Evolutionary conservation across 2,113 vertebrate genomes (phyloP).

Genomic region (Smithornis capensis): DNA sequence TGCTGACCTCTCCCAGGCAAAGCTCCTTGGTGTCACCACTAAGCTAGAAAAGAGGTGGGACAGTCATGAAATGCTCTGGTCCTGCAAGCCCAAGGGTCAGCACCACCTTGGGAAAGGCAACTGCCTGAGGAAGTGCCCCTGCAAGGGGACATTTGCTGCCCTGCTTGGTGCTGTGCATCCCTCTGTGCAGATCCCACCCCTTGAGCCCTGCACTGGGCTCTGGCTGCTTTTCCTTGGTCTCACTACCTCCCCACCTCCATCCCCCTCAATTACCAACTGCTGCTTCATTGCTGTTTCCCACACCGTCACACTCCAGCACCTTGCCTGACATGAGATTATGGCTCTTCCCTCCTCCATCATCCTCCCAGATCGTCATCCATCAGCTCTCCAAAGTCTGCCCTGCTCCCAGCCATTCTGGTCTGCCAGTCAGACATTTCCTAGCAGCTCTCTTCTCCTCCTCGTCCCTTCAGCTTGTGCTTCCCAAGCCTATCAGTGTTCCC

Average conservation of each 20-base stretch:
- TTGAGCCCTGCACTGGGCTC: neutral
- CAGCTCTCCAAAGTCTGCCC: neutral
- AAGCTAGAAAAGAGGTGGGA: neutral
- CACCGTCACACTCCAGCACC: neutral
- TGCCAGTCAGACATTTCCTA: neutral
- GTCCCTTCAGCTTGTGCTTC: neutral
- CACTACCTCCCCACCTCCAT: neutral
- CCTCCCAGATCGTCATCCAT: neutral
- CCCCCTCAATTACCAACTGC: neutral
- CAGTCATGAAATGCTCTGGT: neutral
- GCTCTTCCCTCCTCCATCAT: neutral
- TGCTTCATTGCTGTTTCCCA: accelerated
- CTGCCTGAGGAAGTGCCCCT: accelerated
- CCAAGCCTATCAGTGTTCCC: slow-evolving; percentile 43
- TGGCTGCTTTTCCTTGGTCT: neutral
- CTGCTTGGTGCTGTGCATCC: neutral
- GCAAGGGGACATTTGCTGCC: neutral
- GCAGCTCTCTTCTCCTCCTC: neutral
- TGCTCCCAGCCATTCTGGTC: neutral
- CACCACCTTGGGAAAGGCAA: neutral
- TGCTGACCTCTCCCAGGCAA: neutral
- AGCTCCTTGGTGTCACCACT: neutral
- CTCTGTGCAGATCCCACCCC: neutral
- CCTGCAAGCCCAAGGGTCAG: neutral
- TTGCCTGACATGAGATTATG: neutral